phyloP scores from a whole-genome alignment of 2,113 vertebrate genomes.

The Euleptes europaea region DNA sequence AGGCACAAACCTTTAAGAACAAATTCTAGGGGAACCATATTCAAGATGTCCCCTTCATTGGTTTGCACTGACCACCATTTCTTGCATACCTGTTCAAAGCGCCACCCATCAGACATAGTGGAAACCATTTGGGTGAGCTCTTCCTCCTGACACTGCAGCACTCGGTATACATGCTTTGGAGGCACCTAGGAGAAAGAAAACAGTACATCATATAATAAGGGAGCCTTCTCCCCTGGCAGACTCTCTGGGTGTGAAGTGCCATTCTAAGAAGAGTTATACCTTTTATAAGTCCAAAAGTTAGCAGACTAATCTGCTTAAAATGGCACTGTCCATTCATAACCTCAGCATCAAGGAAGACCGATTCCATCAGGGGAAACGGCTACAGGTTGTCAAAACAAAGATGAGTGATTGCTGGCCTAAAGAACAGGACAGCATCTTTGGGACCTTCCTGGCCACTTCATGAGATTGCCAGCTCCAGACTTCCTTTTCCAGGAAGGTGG shows the following conservation, averaged over 20 bases:
- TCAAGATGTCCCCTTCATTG: not conserved
- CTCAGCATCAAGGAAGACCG: not conserved
- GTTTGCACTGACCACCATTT: constrained; percentile 12
- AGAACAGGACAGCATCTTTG: not conserved
- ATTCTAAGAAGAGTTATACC: no score
- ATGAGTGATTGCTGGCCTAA: not conserved
- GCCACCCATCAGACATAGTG: constrained; percentile 98
- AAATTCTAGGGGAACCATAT: not conserved
- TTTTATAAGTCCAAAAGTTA: no score
- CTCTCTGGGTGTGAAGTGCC: not conserved
- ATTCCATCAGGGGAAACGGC: no score
- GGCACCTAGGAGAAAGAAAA: constrained; percentile 77
- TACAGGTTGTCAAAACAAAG: not conserved
- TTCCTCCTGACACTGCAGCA: constrained; percentile 93
- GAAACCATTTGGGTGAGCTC: constrained; percentile 98
- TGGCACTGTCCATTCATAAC: not conserved
- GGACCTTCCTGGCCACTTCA: not conserved
- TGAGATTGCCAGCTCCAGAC: not conserved
- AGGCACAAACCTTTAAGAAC: no score
- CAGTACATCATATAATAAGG: not conserved
- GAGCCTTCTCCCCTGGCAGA: not conserved
- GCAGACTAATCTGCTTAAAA: no score
- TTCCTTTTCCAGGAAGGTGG: not conserved
- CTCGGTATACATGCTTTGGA: constrained; percentile 87
- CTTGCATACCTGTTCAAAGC: constrained; percentile 92